These are phyloP conservation scores for Cydia pomonella DNA, from an alignment of 1,140 invertebrate species.

Conservation along the genomic window DNA sequence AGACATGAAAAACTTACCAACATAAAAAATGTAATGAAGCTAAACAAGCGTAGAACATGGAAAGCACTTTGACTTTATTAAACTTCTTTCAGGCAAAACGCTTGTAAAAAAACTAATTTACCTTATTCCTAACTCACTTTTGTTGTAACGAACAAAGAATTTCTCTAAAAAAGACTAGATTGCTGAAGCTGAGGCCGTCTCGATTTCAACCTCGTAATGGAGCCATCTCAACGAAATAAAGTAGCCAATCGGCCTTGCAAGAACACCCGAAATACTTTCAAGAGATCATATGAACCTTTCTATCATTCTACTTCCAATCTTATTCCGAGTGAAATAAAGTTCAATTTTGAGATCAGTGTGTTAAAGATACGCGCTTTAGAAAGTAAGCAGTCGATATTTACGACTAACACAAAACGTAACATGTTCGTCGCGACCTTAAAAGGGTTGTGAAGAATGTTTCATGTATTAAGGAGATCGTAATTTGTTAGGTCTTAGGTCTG, in stretches of 20 bases:
- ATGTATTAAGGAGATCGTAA: conserved; percentile 3
- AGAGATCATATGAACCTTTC: neutral
- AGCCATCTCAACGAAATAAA: neutral
- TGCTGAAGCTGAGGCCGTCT: neutral
- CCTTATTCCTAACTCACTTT: neutral
- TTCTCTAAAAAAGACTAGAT: neutral
- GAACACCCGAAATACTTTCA: neutral
- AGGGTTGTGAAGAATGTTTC: conserved; percentile 17
- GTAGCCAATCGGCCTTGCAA: conserved; percentile 24
- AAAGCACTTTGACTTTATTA: neutral
- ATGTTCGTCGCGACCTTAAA: conserved; percentile 24
- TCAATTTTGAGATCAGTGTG: neutral
- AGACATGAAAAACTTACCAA: conserved; percentile 1
- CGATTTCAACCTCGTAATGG: conserved; percentile 13
- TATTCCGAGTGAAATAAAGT: neutral
- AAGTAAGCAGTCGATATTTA: neutral
- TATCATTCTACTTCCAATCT: neutral
- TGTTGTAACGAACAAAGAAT: neutral
- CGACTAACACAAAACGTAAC: neutral
- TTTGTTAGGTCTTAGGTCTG: neutral
- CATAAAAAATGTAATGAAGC: conserved; percentile 5
- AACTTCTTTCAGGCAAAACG: neutral
- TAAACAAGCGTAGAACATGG: neutral
- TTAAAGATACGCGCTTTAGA: neutral
- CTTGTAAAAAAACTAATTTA: conserved; percentile 7